Base-by-base conservation (phyloP, 2,113 vertebrate species). In the Dicrurus megarhynchus region DNA sequence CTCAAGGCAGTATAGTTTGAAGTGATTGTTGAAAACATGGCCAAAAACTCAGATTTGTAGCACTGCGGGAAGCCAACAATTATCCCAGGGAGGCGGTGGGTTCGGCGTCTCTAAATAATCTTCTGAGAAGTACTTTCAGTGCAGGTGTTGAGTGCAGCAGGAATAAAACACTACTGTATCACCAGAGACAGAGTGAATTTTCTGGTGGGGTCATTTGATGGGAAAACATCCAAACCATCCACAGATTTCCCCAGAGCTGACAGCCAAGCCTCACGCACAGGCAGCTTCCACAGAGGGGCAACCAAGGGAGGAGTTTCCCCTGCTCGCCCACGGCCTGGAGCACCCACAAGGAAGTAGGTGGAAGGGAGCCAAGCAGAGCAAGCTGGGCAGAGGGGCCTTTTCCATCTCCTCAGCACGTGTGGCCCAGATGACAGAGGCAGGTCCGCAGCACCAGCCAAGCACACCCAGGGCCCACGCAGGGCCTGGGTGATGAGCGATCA, bases 401-500 rank as follows among this genome's bases (percentile, higher is more conserved):
- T 27, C 53, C 63, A 32, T 11, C 83, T 75, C 56, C 86, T 28
- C 32, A 15, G 41, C 39, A 55, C 0, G 0, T 9, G n/a, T 35
- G 60, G 33, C 33, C 22, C 65, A 50, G 69, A 11, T 7, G 50
- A 20, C 37, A 84, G 61, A 22, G 26, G 59, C 41, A 71, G 9
- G 22, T 22, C 65, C 21, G 6, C 23, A 77, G 77, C 63, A 57
- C 28, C 6, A 71, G 35, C 56, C 61, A 28, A 55, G 41, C 27
- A 23, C 2, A 16, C 2, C 7, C 77, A 57, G 60, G 61, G 35
- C 23, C 39, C 41, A 30, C 1, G 0, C 16, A 37, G 33, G 63
- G 57, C 24, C 13, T 4, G 4, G 16, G 52, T 0, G 0, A 73
- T 1, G 13, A 73, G 49, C 0, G 2, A 47, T 18, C 61, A 27